Evolutionary conservation across 2,113 vertebrate species (phyloP), one percentile per base, ranked within the genome.

Genomic region (Strix aluco): DNA sequence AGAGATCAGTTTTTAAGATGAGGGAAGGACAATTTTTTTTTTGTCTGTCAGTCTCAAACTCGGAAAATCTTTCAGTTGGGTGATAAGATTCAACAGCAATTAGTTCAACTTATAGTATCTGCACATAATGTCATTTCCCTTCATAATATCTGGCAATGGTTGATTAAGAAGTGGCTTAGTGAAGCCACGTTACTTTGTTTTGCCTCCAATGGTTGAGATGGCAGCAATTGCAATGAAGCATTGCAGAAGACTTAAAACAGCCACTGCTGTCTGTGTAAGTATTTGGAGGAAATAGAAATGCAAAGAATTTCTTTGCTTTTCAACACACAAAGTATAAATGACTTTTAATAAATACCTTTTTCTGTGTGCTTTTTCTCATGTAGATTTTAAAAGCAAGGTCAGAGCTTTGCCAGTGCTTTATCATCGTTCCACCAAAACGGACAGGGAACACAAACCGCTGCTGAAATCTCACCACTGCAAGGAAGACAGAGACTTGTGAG

Each of bases 401-500:
- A 73, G 98, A 98, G 95, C 96, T 97, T 98, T 98, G 99, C 99
- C 99, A 99, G 63, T 98, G 98, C 88, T 98, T 93, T 49, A 99
- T 91, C 95, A 98, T 96, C 3, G 66, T 38, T 42, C 96, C 97
- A 95, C 81, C 96, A 16, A 99, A 98, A 27, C 74, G 91, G 63
- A 99, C 91, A 23, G 99, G 99, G 98, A 99, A 99, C 85, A 98
- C 97, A 83, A 95, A 98, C 6, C 90, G 97, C 65, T 99, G 99
- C 18, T 99, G 98, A 95, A 99, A 99, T 80, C 95, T 99, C 91
- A 99, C 99, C 86, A 67, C 99, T 99, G 97, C 27, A 97, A 98
- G 72, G 85, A 96, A 92, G 96, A 88, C 80, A 38, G 61, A 94
- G 67, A 86, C 10, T 88, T 19, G 95, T 67, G 47, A 73, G 71